Conservation (phyloP, 2,113 vertebrate genomes). For the Speoplatyrhinus poulsoni region DNA sequence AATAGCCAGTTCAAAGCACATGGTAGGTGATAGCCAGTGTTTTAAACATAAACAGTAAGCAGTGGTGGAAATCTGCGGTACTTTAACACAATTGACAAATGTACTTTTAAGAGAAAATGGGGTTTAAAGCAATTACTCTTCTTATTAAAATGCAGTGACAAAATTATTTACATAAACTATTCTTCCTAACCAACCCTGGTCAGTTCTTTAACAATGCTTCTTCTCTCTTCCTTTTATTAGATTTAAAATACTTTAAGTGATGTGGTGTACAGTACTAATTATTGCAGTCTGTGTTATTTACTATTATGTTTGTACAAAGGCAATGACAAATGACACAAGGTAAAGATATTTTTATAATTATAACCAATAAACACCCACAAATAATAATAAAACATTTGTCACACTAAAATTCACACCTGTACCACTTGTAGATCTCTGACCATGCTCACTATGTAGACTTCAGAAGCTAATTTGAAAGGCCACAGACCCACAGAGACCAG, state of each 20-base stretch:
- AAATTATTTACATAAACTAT: neutral
- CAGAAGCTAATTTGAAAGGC: slow-evolving; percentile 28
- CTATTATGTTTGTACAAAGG: no score
- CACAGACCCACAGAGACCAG: slow-evolving; percentile 39
- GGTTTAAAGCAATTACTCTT: neutral
- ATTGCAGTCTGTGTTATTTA: no score
- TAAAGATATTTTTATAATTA: no score
- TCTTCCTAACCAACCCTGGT: neutral
- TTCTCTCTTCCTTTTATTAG: neutral
- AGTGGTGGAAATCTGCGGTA: no score
- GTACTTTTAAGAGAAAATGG: no score
- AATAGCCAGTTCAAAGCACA: neutral
- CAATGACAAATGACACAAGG: no score
- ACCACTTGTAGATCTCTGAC: slow-evolving; percentile 7
- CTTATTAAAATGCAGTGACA: neutral
- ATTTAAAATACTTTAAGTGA: no score
- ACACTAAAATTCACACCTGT: neutral
- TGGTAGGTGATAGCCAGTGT: neutral
- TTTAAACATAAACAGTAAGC: neutral
- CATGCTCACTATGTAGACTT: slow-evolving; percentile 18
- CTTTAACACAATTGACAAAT: no score
- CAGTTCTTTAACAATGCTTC: neutral
- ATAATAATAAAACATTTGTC: no score
- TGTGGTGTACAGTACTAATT: no score
- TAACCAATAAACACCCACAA: no score